Base-by-base conservation (phyloP, 2,888 invertebrate species). In the Athalia rosae region DNA sequence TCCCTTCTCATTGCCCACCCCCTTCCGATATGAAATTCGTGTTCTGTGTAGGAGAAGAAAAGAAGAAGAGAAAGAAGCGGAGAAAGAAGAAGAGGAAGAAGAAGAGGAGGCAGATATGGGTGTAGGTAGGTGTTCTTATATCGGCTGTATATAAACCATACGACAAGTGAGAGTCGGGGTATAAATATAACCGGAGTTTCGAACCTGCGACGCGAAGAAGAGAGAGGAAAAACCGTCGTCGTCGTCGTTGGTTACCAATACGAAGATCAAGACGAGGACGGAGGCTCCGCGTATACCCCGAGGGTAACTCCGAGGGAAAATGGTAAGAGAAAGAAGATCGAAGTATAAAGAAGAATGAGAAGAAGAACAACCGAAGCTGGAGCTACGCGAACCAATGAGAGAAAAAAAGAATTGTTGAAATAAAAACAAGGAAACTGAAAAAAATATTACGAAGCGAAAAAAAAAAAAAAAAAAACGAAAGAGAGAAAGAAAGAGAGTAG, bases 401-500 rank as follows among this genome's bases (percentile, higher is more conserved):
- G 28, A 28, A 28, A 28, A 28, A 28, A 28, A 28, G 28, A 28
- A 28, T 28, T 28, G 2, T 28, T 28, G 28, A 28, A 28, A 28
- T 28, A 28, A 28, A 28, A 28, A 28, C 28, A 28, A 28, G 28
- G n/a, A n/a, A n/a, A n/a, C n/a, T n/a, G 67, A 77, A 43, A 48
- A 77, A 69, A 63, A 76, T 66, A 81, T 69, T 69, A 63, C 82
- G 80, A 83, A 79, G 78, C n/a, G n/a, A 79, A 79, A 79, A 81
- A 80, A 79, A 80, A 79, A 82, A 86, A 66, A 82, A 81, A 83
- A 79, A 78, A 79, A 79, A 79, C 81, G 80, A 79, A 81, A 79
- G 82, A 86, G 86, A 83, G 85, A 79, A 80, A 80, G 82, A 78
- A 74, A 78, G 81, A 78, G 81, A 81, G 83, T 78, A 78, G 81